Percentiles rank a stretch among this genome's conserved stretches.
phyloP scores from a whole-genome alignment of 2,797 vertebrate genomes.

The Sebastolobus altivelis region DNA sequence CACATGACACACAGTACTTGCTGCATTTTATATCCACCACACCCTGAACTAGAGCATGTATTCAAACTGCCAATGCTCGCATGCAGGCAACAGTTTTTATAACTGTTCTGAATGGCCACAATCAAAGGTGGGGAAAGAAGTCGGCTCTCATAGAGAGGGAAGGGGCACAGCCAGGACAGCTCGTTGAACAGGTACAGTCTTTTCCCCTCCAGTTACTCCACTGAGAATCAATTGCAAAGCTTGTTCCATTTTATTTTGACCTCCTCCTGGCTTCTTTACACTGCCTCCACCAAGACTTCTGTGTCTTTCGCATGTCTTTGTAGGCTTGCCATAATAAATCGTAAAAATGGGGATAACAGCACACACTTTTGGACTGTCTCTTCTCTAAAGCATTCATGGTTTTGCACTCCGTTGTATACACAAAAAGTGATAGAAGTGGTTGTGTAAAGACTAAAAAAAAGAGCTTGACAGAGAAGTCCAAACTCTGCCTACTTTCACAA shows the following conservation, averaged over 20 bases:
- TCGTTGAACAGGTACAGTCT: not conserved
- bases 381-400: not conserved
- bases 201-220: not conserved
- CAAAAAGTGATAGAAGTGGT: not conserved
- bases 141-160: not conserved
- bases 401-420: not conserved
- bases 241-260: not conserved
- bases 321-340: not conserved
- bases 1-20: not conserved
- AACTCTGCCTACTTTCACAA: not conserved
- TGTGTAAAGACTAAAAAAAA: not conserved
- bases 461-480: not conserved
- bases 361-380: not conserved
- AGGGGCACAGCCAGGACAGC: too few relatives aligned
- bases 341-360: not conserved
- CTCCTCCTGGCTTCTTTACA: not conserved
- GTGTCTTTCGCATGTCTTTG: not conserved
- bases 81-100: not conserved
- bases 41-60: not conserved
- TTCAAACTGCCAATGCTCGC: not conserved
- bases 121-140: not conserved
- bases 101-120: not conserved
- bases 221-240: not conserved
- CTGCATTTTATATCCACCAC: not conserved
- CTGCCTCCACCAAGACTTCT: not conserved